Conservation (phyloP, 2,113 vertebrate genomes). For the Sialia sialis region DNA sequence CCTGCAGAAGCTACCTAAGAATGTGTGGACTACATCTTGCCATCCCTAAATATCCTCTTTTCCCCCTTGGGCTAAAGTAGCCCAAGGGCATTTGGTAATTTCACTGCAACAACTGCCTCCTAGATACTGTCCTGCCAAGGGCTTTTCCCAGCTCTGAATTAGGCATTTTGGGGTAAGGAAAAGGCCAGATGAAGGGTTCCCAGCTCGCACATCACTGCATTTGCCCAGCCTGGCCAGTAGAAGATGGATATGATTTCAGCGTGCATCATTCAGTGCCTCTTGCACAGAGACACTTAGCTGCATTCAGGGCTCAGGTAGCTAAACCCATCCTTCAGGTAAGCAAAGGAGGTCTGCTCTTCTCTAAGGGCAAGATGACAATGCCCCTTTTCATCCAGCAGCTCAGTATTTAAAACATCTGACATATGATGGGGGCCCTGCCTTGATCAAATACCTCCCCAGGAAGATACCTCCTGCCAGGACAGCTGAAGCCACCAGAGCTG, state of each 20-base stretch:
- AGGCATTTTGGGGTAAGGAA: not conserved
- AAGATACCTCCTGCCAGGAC: accelerated
- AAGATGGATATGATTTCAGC: not conserved
- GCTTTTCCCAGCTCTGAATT: not conserved
- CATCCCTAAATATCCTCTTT: not conserved
- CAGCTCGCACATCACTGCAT: not conserved
- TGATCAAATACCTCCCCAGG: not conserved
- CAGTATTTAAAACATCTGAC: not conserved
- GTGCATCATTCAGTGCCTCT: not conserved
- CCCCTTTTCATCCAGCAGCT: not conserved
- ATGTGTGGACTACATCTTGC: not conserved
- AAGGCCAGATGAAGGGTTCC: not conserved
- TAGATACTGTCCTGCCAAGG: not conserved
- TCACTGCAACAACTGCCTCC: not conserved
- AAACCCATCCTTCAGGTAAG: not conserved
- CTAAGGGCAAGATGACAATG: not conserved
- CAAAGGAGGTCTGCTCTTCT: not conserved
- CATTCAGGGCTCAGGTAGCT: not conserved
- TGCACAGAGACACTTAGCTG: not conserved
- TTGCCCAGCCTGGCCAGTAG: not conserved
- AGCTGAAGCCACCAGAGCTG: not conserved
- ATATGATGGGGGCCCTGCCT: not conserved
- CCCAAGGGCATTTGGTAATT: not conserved
- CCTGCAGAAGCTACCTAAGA: not conserved
- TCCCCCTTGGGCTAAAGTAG: not conserved